Conservation (phyloP, 1,140 invertebrate genomes). For the Phortica variegata region DNA sequence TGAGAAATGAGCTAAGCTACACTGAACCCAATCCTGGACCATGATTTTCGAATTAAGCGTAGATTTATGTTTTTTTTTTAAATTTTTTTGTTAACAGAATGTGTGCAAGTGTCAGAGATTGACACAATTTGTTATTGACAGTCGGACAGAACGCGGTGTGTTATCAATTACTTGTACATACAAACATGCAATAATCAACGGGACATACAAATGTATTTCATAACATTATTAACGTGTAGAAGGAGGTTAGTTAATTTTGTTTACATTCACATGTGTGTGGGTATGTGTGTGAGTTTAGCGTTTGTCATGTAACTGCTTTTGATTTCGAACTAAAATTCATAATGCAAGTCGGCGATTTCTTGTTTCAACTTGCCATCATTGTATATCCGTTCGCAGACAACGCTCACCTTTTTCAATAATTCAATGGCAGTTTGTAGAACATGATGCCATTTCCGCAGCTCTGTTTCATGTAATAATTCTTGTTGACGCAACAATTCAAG, state of each 20-base stretch:
- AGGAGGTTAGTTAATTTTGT: not conserved
- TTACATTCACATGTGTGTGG: not conserved
- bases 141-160: constrained; percentile 20
- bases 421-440: constrained; percentile 68
- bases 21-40: too few species aligned
- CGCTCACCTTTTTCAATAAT: constrained; percentile 65
- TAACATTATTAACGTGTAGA: not conserved
- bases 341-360: constrained; percentile 35
- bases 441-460: constrained; percentile 76
- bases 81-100: constrained; percentile 16
- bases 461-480: constrained; percentile 72
- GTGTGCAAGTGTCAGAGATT: too few species aligned
- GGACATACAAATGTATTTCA: constrained; percentile 1
- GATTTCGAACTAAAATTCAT: constrained; percentile 40
- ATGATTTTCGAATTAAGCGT: constrained; percentile 1
- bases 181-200: not conserved
- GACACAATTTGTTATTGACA: too few species aligned
- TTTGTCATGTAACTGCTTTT: not conserved
- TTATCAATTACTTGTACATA: constrained; percentile 1
- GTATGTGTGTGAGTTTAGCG: not conserved
- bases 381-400: constrained; percentile 49
- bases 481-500: constrained; percentile 73
- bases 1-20: too few species aligned
- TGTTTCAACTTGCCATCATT: constrained; percentile 42
- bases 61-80: constrained; percentile 9